phyloP scores from a whole-genome alignment of 2,113 vertebrate species.

The Ancistrus triradiatus region DNA sequence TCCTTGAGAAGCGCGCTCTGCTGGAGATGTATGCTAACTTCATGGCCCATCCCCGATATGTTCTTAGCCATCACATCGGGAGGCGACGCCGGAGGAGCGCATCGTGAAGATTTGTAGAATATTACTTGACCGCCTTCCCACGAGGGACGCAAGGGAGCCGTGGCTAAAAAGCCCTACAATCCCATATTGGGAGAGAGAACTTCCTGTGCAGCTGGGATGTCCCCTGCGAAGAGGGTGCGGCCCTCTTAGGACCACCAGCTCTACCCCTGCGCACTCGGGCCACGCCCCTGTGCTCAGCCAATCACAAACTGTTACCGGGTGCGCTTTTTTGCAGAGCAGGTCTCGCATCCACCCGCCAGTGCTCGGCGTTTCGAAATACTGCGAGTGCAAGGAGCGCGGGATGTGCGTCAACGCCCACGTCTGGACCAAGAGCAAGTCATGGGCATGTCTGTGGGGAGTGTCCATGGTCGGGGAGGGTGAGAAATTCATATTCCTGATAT shows the following conservation, averaged over 20 bases:
- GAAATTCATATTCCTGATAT: too few relatives aligned
- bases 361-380: conserved; percentile 90
- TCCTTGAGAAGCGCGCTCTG: conserved; percentile 88
- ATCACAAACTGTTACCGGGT: conserved; percentile 66
- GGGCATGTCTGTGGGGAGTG: conserved; percentile 91
- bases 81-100: conserved; percentile 78
- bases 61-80: conserved; percentile 80
- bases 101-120: conserved; percentile 87
- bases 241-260: conserved; percentile 61
- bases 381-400: conserved; percentile 85
- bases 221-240: conserved; percentile 74
- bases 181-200: conserved; percentile 85
- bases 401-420: conserved; percentile 83
- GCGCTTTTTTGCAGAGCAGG: conserved; percentile 85
- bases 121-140: conserved; percentile 91
- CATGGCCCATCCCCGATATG: conserved; percentile 88
- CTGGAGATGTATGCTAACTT: conserved; percentile 96
- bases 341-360: conserved; percentile 88
- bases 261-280: conserved; percentile 49
- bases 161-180: conserved; percentile 94
- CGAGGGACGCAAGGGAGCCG: conserved; percentile 82
- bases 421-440: conserved; percentile 95
- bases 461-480: conserved; percentile 93
- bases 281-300: conserved; percentile 49
- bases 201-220: conserved; percentile 90